A percentile compares a stretch with the other conserved stretches of the same genome.
These are phyloP conservation scores for Leucophora obtusa DNA, from an alignment of 2,888 invertebrate genomes.

Conservation along the genomic window DNA sequence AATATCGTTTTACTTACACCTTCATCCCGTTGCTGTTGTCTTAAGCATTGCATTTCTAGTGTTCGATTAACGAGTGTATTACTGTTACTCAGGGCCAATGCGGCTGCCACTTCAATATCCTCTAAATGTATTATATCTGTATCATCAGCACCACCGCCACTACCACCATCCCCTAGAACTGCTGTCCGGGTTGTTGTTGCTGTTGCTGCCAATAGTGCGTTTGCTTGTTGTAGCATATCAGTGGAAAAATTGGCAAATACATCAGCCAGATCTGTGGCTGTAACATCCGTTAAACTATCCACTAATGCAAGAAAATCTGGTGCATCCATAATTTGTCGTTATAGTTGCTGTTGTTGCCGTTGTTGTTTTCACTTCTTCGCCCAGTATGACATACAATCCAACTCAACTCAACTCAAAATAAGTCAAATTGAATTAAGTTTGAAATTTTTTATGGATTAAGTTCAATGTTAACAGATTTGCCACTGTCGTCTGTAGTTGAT, in stretches of 20 bases:
- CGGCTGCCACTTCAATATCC: slow-evolving; percentile 44
- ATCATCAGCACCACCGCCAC: not conserved
- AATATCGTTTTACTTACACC: slow-evolving; percentile 38
- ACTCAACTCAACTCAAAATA: not conserved
- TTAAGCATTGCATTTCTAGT: slow-evolving; percentile 69
- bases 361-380: not conserved
- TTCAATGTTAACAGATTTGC: slow-evolving; percentile 30
- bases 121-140: slow-evolving; percentile 38
- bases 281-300: slow-evolving; percentile 68
- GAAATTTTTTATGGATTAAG: slow-evolving; percentile 20
- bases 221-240: slow-evolving; percentile 71
- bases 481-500: not conserved
- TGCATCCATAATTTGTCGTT: slow-evolving; percentile 67
- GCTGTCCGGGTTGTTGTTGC: slow-evolving; percentile 11
- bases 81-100: slow-evolving; percentile 37
- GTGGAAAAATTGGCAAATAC: slow-evolving; percentile 72
- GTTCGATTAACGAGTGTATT: slow-evolving; percentile 68
- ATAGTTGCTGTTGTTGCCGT: not conserved
- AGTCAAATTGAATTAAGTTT: slow-evolving; percentile 14
- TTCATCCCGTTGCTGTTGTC: slow-evolving; percentile 66
- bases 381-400: slow-evolving; percentile 8
- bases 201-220: slow-evolving; percentile 66
- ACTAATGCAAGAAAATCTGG: slow-evolving; percentile 70
- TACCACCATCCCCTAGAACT: not conserved
- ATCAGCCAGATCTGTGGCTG: slow-evolving; percentile 67